Evolutionary conservation across 92 coral and sea anemone species (phyloP).

Genomic region (Parazoanthus swiftii): DNA sequence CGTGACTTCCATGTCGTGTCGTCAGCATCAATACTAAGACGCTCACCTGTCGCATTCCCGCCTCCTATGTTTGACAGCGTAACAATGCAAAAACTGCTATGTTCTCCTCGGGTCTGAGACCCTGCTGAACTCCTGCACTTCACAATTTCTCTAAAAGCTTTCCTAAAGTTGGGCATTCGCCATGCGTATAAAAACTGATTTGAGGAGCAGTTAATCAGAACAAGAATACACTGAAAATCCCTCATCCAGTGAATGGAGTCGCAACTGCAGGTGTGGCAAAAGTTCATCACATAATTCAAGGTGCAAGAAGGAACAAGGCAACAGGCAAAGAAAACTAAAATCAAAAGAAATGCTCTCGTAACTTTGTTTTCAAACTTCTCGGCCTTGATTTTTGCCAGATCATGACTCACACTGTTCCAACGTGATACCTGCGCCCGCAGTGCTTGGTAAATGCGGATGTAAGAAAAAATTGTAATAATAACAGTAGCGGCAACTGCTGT

Average conservation of each 20-base stretch:
- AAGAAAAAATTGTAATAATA: slow-evolving; percentile 50
- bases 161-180: slow-evolving; percentile 74
- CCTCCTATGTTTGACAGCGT: neutral
- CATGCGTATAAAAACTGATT: slow-evolving; percentile 91
- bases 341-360: slow-evolving; percentile 68
- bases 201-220: slow-evolving; percentile 69
- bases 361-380: slow-evolving; percentile 57
- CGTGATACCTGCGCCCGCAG: slow-evolving; percentile 51
- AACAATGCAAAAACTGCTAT: neutral
- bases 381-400: slow-evolving; percentile 13
- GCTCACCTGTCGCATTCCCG: neutral
- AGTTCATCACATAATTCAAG: slow-evolving; percentile 80
- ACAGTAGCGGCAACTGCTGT: slow-evolving; percentile 58
- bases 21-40: neutral
- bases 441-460: slow-evolving; percentile 56
- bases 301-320: slow-evolving; percentile 82
- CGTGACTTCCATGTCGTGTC: no score
- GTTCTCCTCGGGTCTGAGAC: neutral
- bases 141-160: slow-evolving; percentile 59
- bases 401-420: neutral
- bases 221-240: slow-evolving; percentile 78
- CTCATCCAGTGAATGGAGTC: slow-evolving; percentile 81
- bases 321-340: slow-evolving; percentile 60
- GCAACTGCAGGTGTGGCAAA: slow-evolving; percentile 79
- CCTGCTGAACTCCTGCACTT: neutral